Base-by-base conservation (phyloP, 2,888 invertebrate species). In the Macroteleia sp. region DNA sequence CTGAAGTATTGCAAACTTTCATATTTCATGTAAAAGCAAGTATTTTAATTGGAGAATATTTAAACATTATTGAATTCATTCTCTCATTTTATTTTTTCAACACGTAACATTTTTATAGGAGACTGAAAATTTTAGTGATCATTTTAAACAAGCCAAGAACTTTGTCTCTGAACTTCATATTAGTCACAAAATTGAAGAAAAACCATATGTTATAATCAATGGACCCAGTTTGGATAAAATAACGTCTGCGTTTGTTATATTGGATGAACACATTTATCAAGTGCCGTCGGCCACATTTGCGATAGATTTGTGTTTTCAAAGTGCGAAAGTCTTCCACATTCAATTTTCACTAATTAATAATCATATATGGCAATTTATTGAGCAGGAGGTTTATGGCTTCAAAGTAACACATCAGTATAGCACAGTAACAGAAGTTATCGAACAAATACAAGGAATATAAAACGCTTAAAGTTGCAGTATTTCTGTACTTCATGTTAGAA, bases 331-430 rank as follows among this genome's bases (percentile, higher is more conserved):
- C 6, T 44, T 79, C 8, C 36, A 25, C 3, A 16, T 36, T 17
- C 28, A 36, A 10, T 66, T 34, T 41, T 44, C 62, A 5, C 1
- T 52, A 1, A 34, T 73, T 46, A 62, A 12, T 14, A 76, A 52
- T 32, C 67, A 76, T 10, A 39, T 79, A 4, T 76, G 76, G 76
- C 59, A 76, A 19, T 67, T 76, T 50, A 39, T 79, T 2, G 61
- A 79, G 12, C 17, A 61, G 36, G 16, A 36, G n/a, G n/a, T n/a
- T n/a, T n/a, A n/a, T n/a, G n/a, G n/a, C n/a, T n/a, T n/a, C n/a
- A n/a, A n/a, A n/a, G n/a, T n/a, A n/a, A n/a, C n/a, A n/a, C n/a
- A n/a, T n/a, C n/a, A n/a, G n/a, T n/a, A n/a, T n/a, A n/a, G n/a
- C n/a, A n/a, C n/a, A n/a, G n/a, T n/a, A n/a, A n/a, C n/a, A n/a